Base-by-base conservation (phyloP, 2,888 invertebrate genomes). In the Clivina fossor region DNA sequence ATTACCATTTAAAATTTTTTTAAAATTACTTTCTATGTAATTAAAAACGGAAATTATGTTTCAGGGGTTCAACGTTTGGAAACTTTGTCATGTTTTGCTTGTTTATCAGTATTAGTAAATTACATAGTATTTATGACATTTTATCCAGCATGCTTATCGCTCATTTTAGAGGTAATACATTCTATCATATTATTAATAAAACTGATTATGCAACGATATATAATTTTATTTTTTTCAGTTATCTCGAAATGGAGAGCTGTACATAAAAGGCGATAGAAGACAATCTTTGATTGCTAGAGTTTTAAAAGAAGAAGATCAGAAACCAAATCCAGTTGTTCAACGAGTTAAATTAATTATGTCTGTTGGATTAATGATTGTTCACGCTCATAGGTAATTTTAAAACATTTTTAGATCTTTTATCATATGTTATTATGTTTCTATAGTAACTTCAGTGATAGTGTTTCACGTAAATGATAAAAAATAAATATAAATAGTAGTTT, bases 341-440 rank as follows among this genome's bases (percentile, higher is more conserved):
- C 80, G 94, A 59, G 93, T 96, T 1, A 96, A 96, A 74, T 82
- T 95, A 69, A 94, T 96, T 48, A 95, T 95, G 94, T 93, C 93
- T 16, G 90, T 88, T 3, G 93, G 93, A 0, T 76, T 96, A 49
- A 82, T 92, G 61, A 82, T 93, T 62, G 94, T 96, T 0, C 94
- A 96, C 71, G 81, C 87, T 16, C 86, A 88, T 69, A 85, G 85
- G 47, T 47, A 22, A 33, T 32, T 47, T 22, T 4, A 7, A 8
- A 1, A 30, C 11, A 19, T 19, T 32, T 4, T 32, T 30, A 8
- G 4, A 11, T 33, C 4, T 33, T n/a, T 33, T 8, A 4, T 8
- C 33, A 7, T 33, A 11, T n/a, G n/a, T 8, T 4, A 4, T 33
- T 33, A 8, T 33, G 8, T 33, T 33, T 7, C 8, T 26, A 26